These are phyloP conservation scores for Luperina nickerlii DNA, from an alignment of 2,888 invertebrate genomes.

Conservation along the genomic window DNA sequence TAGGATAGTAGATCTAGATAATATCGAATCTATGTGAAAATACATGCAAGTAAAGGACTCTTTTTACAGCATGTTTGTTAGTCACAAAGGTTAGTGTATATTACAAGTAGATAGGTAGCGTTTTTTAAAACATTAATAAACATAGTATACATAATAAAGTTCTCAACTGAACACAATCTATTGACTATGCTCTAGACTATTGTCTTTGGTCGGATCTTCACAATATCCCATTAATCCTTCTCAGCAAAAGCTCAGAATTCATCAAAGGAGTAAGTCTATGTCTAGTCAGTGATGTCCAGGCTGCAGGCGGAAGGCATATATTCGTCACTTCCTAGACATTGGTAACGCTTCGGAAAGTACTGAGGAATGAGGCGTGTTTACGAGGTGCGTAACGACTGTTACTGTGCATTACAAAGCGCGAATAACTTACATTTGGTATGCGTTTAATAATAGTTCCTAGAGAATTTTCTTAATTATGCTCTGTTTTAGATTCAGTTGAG, in stretches of 20 bases:
- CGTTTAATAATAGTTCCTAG: conserved; percentile 25
- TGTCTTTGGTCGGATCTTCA: no score
- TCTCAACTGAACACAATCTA: no score
- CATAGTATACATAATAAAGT: no score
- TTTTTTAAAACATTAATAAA: no score
- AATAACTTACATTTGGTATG: conserved; percentile 36
- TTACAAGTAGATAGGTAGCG: background rate
- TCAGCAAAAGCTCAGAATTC: background rate
- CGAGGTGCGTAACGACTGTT: conserved; percentile 46
- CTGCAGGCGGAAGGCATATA: conserved; percentile 33
- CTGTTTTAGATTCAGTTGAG: background rate
- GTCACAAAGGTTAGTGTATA: no score
- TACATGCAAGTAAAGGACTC: no score
- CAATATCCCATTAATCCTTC: background rate
- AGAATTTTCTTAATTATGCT: background rate
- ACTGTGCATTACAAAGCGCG: conserved; percentile 34
- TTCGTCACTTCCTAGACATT: conserved; percentile 51
- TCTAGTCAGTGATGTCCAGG: conserved; percentile 17
- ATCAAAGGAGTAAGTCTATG: conserved; percentile 30
- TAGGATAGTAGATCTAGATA: no score
- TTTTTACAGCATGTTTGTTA: no score
- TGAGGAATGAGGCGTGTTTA: conserved; percentile 36
- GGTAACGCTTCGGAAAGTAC: conserved; percentile 47
- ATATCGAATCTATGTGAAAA: no score
- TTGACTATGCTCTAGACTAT: no score